These are phyloP conservation scores for Conus betulinus DNA, from an alignment of 1,140 invertebrate species.

Conservation along the genomic window DNA sequence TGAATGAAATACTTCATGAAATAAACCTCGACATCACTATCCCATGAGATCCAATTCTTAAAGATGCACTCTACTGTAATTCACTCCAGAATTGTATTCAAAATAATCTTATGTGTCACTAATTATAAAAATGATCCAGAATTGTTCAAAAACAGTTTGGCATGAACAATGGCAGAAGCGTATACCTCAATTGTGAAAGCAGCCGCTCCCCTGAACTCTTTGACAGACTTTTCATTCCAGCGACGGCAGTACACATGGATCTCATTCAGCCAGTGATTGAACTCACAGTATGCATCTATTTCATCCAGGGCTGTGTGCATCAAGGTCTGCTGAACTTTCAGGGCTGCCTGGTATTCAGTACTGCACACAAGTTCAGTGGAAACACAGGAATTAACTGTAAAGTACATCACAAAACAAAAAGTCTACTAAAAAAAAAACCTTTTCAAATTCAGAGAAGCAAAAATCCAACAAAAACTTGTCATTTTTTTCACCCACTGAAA, in stretches of 20 bases:
- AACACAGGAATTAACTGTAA: no score
- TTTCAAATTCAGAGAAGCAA: no score
- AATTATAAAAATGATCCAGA: neutral
- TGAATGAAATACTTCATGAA: no score
- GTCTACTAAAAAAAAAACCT: no score
- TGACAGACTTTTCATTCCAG: slow-evolving; percentile 68
- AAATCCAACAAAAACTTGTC: no score
- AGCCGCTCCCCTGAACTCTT: slow-evolving; percentile 65
- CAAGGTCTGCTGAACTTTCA: slow-evolving; percentile 53
- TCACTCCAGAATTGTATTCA: no score
- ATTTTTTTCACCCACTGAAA: neutral
- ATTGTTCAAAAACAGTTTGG: neutral
- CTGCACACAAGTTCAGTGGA: slow-evolving; percentile 42
- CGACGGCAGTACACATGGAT: slow-evolving; percentile 69
- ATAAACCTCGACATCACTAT: no score
- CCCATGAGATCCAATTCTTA: no score
- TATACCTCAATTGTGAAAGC: slow-evolving; percentile 73
- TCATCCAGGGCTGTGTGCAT: slow-evolving; percentile 65
- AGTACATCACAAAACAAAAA: no score
- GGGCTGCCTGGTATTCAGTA: slow-evolving; percentile 59
- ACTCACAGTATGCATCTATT: slow-evolving; percentile 69
- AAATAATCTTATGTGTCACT: no score
- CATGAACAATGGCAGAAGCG: neutral
- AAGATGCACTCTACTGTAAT: no score
- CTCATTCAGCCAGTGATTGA: slow-evolving; percentile 71